These are phyloP conservation scores for Apomyelois bistriatella DNA, from an alignment of 2,888 invertebrate species.

Conservation along the genomic window DNA sequence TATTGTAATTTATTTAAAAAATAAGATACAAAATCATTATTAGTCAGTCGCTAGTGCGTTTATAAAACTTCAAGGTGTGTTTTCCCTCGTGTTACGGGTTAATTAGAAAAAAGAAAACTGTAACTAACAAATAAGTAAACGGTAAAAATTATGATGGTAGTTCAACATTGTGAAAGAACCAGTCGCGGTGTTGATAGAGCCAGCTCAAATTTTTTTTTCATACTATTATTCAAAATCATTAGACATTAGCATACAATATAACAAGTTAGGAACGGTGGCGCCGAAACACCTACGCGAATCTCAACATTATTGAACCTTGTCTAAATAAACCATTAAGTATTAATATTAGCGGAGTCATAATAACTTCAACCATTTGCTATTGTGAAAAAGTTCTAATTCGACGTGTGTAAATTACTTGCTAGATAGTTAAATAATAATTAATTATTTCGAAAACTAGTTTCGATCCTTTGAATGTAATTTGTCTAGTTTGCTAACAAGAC, in stretches of 20 bases:
- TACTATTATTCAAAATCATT: constrained; percentile 64
- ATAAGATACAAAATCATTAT: no score
- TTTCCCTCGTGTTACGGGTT: no score
- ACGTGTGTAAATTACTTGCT: constrained; percentile 12
- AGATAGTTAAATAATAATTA: constrained; percentile 15
- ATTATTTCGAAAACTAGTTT: constrained; percentile 20
- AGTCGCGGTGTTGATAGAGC: constrained; percentile 51
- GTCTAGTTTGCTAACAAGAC: constrained; percentile 15
- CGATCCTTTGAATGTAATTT: constrained; percentile 10
- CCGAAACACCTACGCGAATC: constrained; percentile 49
- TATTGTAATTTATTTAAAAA: no score
- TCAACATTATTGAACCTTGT: constrained; percentile 24
- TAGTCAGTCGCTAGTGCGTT: no score
- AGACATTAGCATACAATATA: constrained; percentile 74
- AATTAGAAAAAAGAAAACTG: no score
- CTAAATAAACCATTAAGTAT: constrained; percentile 18
- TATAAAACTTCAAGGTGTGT: no score
- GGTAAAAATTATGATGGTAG: constrained; percentile 29
- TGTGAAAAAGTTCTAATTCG: constrained; percentile 15
- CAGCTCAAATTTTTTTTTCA: constrained; percentile 58
- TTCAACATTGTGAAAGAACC: constrained; percentile 37
- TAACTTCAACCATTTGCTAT: not conserved
- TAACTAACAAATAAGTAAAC: constrained; percentile 19
- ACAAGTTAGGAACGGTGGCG: constrained; percentile 50
- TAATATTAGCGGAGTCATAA: not conserved